Percentiles rank a stretch among this genome's conserved stretches.
Evolutionary conservation across 2,113 vertebrate genomes (phyloP).

Genomic region (Nicator chloris): DNA sequence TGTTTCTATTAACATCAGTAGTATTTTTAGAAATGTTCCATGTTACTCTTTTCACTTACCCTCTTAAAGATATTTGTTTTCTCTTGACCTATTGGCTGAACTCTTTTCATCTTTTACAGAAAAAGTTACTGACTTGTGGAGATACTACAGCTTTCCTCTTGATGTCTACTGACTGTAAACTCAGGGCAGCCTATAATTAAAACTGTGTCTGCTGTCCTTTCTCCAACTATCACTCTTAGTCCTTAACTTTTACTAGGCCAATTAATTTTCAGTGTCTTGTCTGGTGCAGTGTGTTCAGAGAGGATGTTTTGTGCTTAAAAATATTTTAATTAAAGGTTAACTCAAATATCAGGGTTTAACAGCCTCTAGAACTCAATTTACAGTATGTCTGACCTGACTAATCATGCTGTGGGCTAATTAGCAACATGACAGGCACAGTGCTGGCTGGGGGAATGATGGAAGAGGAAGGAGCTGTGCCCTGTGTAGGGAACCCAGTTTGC

Average conservation of each 20-base stretch:
- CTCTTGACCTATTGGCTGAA: neutral
- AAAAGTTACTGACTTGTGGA: neutral
- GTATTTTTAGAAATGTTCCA: conserved; percentile 19
- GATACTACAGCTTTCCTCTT: neutral
- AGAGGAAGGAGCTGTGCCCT: rapidly evolving
- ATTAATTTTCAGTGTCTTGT: neutral
- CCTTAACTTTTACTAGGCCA: neutral
- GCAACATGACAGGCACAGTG: neutral
- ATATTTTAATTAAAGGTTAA: conserved; percentile 21
- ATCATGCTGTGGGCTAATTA: neutral
- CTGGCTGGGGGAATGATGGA: neutral
- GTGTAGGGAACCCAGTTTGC: neutral
- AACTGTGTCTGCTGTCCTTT: neutral
- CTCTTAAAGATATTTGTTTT: neutral
- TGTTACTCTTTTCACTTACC: neutral
- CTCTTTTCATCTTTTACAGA: neutral
- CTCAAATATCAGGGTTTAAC: neutral
- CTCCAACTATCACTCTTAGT: neutral
- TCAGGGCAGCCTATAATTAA: neutral
- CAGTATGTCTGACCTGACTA: neutral
- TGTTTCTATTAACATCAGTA: neutral
- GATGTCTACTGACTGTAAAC: neutral
- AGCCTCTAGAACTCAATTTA: neutral
- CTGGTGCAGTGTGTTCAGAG: neutral
- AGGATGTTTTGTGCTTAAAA: neutral